phyloP scores from a whole-genome alignment of 2,113 vertebrate genomes.

The cattle (Bos taurus) region ARS-UCD2.0 NC_037335.1:59432001-59432500 shows the following conservation, averaged over 20 bases:
- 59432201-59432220: neutral
- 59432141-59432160: neutral
- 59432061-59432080: constrained; percentile 18
- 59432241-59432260: neutral
- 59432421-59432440: neutral
- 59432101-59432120: neutral
- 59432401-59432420: neutral
- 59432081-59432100: constrained; percentile 31
- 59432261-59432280: neutral
- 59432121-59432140: neutral
- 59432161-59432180: neutral
- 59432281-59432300: neutral
- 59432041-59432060: neutral
- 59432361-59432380: neutral
- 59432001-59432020: constrained; percentile 32
- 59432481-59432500: neutral
- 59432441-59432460: neutral
- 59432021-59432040: neutral
- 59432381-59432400: neutral
- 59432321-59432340: constrained; percentile 1
- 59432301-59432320: neutral
- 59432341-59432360: neutral
- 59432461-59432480: neutral
- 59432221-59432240: neutral
- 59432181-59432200: neutral